phyloP scores from a whole-genome alignment of 2,888 invertebrate species.

The Caenorhabditis sp. region DNA sequence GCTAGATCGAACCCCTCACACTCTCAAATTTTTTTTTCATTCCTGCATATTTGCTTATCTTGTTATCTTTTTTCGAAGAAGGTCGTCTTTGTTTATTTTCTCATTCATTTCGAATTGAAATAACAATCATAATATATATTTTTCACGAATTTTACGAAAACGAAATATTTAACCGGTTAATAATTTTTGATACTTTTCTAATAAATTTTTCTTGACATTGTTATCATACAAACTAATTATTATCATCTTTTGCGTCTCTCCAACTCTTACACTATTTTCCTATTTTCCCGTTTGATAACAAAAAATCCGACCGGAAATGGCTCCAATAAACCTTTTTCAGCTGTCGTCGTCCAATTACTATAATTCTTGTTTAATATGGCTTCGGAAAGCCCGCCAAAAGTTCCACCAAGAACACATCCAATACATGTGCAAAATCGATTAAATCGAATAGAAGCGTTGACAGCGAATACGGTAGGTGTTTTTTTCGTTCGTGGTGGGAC shows the following conservation, averaged over 20 bases:
- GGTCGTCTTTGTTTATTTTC: not conserved
- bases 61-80: constrained; percentile 1
- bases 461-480: not conserved
- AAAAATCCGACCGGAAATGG: not conserved
- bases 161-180: not conserved
- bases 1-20: no score
- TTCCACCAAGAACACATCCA: constrained; percentile 41
- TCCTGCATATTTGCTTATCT: not conserved
- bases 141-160: not conserved
- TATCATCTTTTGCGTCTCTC: not conserved
- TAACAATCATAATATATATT: not conserved
- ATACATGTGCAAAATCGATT: constrained; percentile 35
- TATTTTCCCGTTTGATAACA: not conserved
- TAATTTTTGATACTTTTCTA: not conserved
- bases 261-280: not conserved
- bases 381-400: constrained; percentile 17
- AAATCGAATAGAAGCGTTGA: constrained; percentile 6
- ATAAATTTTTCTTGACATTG: not conserved
- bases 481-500: not conserved
- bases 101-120: not conserved
- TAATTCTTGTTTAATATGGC: not conserved
- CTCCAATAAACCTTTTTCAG: not conserved
- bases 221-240: not conserved
- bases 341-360: not conserved
- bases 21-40: not conserved